Conservation (phyloP, 2,888 invertebrate genomes). For the Cephus rjabovi region DNA sequence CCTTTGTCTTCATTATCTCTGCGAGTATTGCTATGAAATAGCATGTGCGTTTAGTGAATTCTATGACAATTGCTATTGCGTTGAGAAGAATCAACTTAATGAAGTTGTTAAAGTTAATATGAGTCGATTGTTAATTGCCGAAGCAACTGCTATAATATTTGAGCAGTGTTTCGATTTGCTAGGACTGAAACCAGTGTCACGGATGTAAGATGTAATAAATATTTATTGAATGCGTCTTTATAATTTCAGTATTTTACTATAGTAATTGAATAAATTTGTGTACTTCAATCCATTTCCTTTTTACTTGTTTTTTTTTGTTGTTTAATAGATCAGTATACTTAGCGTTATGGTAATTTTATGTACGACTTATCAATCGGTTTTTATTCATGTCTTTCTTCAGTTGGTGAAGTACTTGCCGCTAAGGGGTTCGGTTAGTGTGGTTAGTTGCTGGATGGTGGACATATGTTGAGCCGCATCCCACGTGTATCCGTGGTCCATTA, state of each 20-base stretch:
- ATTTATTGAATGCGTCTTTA: background rate
- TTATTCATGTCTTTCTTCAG: background rate
- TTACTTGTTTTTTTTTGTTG: background rate
- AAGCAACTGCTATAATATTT: conserved; percentile 91
- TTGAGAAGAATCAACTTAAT: conserved; percentile 89
- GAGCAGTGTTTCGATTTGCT: conserved; percentile 89
- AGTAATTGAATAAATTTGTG: background rate
- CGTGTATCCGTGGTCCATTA: background rate
- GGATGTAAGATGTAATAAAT: conserved; percentile 77
- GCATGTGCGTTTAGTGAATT: conserved; percentile 95
- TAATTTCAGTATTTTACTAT: background rate
- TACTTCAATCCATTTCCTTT: background rate
- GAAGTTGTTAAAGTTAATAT: conserved; percentile 85
- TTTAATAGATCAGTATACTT: background rate
- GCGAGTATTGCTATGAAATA: conserved; percentile 96
- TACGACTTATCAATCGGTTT: background rate
- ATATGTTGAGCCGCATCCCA: background rate
- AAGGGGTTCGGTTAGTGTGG: background rate
- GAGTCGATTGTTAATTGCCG: conserved; percentile 89
- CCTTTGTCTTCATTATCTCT: conserved; percentile 86
- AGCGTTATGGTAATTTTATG: background rate
- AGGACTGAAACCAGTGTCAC: conserved; percentile 90
- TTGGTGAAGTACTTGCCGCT: background rate
- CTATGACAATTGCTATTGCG: conserved; percentile 97
- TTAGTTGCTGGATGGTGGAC: background rate